Evolutionary conservation across 2,888 invertebrate species (phyloP).

Genomic region (Hemicrepidius hirtus): DNA sequence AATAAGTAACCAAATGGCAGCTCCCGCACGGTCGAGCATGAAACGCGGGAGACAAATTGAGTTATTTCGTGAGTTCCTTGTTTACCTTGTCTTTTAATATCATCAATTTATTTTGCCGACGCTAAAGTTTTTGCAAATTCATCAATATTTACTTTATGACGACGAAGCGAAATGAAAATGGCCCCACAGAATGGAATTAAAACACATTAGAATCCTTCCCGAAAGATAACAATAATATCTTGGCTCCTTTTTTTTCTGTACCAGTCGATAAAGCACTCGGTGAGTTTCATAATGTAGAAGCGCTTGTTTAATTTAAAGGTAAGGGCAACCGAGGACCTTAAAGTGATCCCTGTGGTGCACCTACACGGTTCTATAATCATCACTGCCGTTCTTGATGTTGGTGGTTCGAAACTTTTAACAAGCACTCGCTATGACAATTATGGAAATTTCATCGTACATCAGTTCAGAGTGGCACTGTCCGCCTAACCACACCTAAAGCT

Average conservation of each 20-base stretch:
- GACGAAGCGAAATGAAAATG: slow-evolving; percentile 20
- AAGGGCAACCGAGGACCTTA: slow-evolving; percentile 30
- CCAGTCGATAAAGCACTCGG: slow-evolving; percentile 3
- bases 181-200: background rate
- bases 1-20: slow-evolving; percentile 50
- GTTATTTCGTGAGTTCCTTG: slow-evolving; percentile 48
- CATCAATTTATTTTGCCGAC: slow-evolving; percentile 44
- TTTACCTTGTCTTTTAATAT: slow-evolving; percentile 50
- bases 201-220: slow-evolving; percentile 5
- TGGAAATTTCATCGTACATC: slow-evolving; percentile 38
- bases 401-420: slow-evolving; percentile 46
- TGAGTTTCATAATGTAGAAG: slow-evolving; percentile 7
- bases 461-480: slow-evolving; percentile 26
- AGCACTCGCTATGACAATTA: slow-evolving; percentile 42
- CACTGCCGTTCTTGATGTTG: slow-evolving; percentile 28
- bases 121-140: slow-evolving; percentile 40
- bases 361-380: slow-evolving; percentile 29
- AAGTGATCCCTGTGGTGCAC: slow-evolving; percentile 42
- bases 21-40: slow-evolving; percentile 46
- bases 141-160: slow-evolving; percentile 42
- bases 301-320: slow-evolving; percentile 37
- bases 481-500: slow-evolving; percentile 21
- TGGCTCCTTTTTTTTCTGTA: slow-evolving; percentile 3
- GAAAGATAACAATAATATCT: background rate
- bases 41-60: slow-evolving; percentile 49